Base-by-base conservation (phyloP, 1,140 invertebrate genomes). In the Proales similis region DNA sequence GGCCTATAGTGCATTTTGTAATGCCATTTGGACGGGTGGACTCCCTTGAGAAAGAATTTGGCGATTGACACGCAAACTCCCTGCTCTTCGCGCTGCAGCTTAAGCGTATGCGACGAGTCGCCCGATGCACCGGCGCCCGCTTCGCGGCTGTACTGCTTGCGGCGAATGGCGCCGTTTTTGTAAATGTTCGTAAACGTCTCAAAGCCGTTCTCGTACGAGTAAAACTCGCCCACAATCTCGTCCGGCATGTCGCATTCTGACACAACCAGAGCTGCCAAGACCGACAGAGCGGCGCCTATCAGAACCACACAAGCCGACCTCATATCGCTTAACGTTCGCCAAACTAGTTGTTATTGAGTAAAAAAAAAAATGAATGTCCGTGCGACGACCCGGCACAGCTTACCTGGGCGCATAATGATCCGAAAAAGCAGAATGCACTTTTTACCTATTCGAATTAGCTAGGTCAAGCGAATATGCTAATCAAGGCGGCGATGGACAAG, bases 1-100 rank as follows among this genome's bases (percentile, higher is more conserved):
- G 51, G 51, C 3, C 51, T n/a, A 42, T 57, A 57, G 29, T 57
- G 51, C 51, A 57, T 57, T 43, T 57, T 57, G 27, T 57, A 57
- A 26, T 57, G 51, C 51, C 51, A 57, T 38, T 57, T 57, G 7
- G 51, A 57, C 6, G 51, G 51, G 20, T 57, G 51, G 19, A 57
- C 27, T 27, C 51, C 51, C 32, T 57, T 57, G 39, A 27, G 33
- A 27, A 42, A 57, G 20, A 42, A 57, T 11, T 57, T 57, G 2
- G 51, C 51, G 14, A 57, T 7, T 0, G 51, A 57, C 3, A 57
- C 36, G 19, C 51, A 57, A 20, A 27, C 3, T 5, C 51, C 51
- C 11, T 29, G 7, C 30, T 57, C 51, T 12, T 57, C 51, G 0
- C 36, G 45, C 45, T 39, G 9, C 9, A 57, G 36, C 20, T 57